These are phyloP conservation scores for Pipa parva DNA, from an alignment of 2,113 vertebrate species.

Conservation along the genomic window DNA sequence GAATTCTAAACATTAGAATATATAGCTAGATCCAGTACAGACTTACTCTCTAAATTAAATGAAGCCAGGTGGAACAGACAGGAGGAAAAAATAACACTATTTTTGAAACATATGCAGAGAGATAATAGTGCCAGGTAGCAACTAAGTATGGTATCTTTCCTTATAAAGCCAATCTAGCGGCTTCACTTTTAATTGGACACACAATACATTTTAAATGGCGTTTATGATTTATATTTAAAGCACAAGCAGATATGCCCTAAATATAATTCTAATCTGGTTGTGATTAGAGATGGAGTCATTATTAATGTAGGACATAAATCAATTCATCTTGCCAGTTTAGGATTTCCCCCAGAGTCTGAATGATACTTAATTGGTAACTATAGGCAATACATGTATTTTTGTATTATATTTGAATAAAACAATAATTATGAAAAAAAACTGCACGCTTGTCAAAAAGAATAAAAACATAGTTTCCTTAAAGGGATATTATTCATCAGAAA, in stretches of 20 bases:
- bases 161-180: not conserved
- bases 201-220: not conserved
- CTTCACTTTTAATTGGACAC: not conserved
- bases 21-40: not conserved
- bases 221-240: conserved; percentile 3
- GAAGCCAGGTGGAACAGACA: conserved; percentile 5
- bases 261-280: conserved; percentile 3
- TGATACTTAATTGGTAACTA: no score
- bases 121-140: not conserved
- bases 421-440: no score
- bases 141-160: conserved; percentile 2
- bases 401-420: no score
- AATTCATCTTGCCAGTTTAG: no score
- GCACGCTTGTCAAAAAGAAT: no score
- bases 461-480: no score
- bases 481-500: no score
- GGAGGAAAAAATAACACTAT: not conserved
- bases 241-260: not conserved
- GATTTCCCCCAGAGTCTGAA: no score
- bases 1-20: conserved; percentile 8
- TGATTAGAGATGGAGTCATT: not conserved
- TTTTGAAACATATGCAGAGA: not conserved
- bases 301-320: no score
- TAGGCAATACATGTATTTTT: no score
- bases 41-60: not conserved